Conservation (phyloP, 2,113 vertebrate genomes). For the Mormyrus iriodes region DNA sequence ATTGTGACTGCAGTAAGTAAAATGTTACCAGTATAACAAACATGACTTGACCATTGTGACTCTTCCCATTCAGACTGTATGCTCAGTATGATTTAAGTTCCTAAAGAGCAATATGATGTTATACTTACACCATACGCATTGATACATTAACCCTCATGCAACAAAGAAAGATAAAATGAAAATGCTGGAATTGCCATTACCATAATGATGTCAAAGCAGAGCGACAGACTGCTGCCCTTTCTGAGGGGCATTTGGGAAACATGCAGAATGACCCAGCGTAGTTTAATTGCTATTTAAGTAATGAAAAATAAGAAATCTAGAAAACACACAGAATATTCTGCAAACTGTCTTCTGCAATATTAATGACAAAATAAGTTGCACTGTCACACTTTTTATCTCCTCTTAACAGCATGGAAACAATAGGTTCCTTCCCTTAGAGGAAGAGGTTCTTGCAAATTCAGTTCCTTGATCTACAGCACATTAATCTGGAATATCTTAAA, state of each 20-base stretch:
- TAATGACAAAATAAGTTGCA: background rate
- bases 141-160: background rate
- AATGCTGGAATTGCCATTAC: background rate
- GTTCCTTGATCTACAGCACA: background rate
- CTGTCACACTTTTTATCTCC: constrained; percentile 16
- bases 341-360: background rate
- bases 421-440: background rate
- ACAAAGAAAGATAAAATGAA: background rate
- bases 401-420: background rate
- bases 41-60: background rate
- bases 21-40: no score
- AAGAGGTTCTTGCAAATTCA: background rate
- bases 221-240: background rate
- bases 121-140: background rate
- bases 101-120: background rate
- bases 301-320: background rate
- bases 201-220: background rate
- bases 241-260: background rate
- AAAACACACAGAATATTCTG: constrained; percentile 41
- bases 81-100: background rate
- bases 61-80: background rate
- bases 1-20: no score
- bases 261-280: background rate
- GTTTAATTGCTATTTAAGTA: background rate
- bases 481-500: background rate